These are phyloP conservation scores for Lamprotornis superbus DNA, from an alignment of 2,113 vertebrate genomes.

Conservation along the genomic window DNA sequence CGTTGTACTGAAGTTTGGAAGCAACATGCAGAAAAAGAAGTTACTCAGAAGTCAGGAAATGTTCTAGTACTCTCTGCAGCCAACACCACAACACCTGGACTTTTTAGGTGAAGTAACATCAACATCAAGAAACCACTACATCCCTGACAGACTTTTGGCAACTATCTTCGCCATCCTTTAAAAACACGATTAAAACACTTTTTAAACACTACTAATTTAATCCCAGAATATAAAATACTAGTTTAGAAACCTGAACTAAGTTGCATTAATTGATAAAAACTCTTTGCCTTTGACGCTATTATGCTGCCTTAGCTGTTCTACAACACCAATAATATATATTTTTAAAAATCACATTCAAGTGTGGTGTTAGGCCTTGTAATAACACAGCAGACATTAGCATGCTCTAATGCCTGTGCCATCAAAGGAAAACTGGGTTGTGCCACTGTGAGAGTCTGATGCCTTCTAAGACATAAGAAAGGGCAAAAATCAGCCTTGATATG, in stretches of 20 bases:
- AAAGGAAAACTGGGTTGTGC: background rate
- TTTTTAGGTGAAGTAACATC: background rate
- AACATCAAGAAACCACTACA: background rate
- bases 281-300: background rate
- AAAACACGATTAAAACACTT: background rate
- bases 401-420: background rate
- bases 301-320: background rate
- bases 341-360: background rate
- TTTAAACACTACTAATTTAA: background rate
- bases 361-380: background rate
- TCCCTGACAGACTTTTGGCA: background rate
- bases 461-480: background rate
- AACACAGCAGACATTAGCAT: background rate
- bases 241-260: background rate
- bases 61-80: background rate
- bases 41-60: background rate
- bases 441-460: background rate
- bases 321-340: fast-evolving
- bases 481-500: background rate
- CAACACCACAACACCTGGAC: background rate
- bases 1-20: background rate
- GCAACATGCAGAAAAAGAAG: background rate
- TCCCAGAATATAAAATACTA: background rate
- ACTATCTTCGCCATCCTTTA: background rate
- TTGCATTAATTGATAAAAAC: background rate